phyloP scores from a whole-genome alignment of 2,888 invertebrate genomes.

The Nesidiocoris tenuis region DNA sequence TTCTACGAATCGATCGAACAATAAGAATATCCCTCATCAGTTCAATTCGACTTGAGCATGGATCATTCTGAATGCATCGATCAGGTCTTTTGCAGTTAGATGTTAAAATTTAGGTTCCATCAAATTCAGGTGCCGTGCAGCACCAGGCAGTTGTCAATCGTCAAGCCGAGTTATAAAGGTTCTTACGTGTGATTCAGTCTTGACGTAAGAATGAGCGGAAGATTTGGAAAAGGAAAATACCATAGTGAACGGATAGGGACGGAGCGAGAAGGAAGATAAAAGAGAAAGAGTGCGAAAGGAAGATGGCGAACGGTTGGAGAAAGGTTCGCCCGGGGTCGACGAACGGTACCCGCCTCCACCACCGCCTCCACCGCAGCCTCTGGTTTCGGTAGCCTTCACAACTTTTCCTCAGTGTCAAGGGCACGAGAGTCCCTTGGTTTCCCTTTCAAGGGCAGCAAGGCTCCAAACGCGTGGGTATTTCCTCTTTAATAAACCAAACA shows the following conservation, averaged over 20 bases:
- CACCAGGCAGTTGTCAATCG: too few relatives aligned
- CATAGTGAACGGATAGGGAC: neutral
- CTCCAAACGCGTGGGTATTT: constrained; percentile 19
- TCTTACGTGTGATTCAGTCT: neutral
- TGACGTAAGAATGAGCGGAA: neutral
- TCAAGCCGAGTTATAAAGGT: too few relatives aligned
- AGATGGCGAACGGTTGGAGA: neutral
- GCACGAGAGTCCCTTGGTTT: constrained; percentile 2
- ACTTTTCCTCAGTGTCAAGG: constrained; percentile 38
- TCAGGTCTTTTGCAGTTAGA: too few relatives aligned
- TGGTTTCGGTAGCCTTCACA: constrained; percentile 20
- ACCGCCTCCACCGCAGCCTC: neutral
- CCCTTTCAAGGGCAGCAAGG: constrained; percentile 36
- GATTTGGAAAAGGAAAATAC: too few relatives aligned
- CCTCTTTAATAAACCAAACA: constrained; percentile 41
- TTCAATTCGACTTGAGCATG: too few relatives aligned
- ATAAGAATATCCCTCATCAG: too few relatives aligned
- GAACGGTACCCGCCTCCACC: neutral
- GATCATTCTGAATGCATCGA: too few relatives aligned
- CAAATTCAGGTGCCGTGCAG: too few relatives aligned
- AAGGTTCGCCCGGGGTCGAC: neutral
- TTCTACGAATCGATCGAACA: too few relatives aligned
- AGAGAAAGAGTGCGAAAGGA: neutral
- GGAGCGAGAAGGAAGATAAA: neutral
- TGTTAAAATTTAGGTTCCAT: too few relatives aligned